Percentiles rank a stretch among this genome's conserved stretches.
phyloP scores from a whole-genome alignment of 2,797 vertebrate species.

The Amphiprion clarkii region DNA sequence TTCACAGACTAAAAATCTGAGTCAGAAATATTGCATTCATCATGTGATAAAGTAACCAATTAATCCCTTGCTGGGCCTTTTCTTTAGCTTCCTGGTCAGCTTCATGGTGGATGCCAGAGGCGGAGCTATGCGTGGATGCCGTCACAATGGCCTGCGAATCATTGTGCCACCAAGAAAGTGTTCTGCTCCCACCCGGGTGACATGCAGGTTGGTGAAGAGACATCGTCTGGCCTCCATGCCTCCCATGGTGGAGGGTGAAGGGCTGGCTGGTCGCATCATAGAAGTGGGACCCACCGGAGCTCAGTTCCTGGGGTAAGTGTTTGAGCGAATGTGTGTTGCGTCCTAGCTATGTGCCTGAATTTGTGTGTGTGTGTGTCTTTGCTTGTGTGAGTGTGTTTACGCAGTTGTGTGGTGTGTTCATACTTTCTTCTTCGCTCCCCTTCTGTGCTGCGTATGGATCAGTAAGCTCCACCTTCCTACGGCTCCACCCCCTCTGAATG shows the following conservation, averaged over 20 bases:
- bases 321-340: not conserved
- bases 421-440: constrained; percentile 74
- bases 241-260: constrained; percentile 97
- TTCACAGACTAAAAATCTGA: not conserved
- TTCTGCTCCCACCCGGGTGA: constrained; percentile 96
- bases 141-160: constrained; percentile 96
- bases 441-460: constrained; percentile 87
- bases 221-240: constrained; percentile 98
- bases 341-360: constrained; percentile 1
- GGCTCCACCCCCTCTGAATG: constrained; percentile 99
- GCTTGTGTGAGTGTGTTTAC: constrained; percentile 47
- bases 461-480: constrained; percentile 99
- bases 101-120: constrained; percentile 99
- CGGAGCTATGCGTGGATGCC: constrained; percentile 98
- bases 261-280: constrained; percentile 93
- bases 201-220: constrained; percentile 96
- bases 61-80: constrained; percentile 30
- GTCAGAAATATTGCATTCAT: constrained; percentile 9
- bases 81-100: constrained; percentile 95
- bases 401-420: constrained; percentile 71
- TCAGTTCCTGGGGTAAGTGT: constrained; percentile 95
- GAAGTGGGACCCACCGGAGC: constrained; percentile 98
- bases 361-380: constrained; percentile 14
- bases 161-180: constrained; percentile 98
- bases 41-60: not conserved